phyloP scores from a whole-genome alignment of 2,113 vertebrate species.

The Rhineura floridana region DNA sequence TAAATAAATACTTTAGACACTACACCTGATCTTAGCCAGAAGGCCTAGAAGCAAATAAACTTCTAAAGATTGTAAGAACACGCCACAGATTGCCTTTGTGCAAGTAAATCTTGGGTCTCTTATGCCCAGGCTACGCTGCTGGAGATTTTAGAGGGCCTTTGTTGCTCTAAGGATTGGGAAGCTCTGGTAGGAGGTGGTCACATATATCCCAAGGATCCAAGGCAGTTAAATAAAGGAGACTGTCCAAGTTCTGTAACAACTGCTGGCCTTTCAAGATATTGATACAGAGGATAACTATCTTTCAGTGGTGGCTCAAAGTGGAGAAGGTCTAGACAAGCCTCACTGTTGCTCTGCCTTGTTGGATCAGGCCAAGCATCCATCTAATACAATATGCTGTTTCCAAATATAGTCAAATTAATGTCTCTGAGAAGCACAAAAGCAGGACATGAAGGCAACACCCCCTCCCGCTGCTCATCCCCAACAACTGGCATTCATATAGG shows the following conservation, averaged over 20 bases:
- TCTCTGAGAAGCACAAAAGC: no score
- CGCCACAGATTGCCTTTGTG: background rate
- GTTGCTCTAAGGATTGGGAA: background rate
- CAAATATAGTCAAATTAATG: no score
- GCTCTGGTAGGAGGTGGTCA: background rate
- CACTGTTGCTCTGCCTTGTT: background rate
- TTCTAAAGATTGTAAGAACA: background rate
- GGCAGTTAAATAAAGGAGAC: background rate
- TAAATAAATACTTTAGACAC: no score
- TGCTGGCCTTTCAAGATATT: background rate
- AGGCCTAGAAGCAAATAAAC: no score
- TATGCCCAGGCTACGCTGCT: background rate
- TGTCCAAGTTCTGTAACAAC: no score
- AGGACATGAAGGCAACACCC: no score
- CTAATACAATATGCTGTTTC: no score
- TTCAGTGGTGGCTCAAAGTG: background rate
- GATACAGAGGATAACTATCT: background rate
- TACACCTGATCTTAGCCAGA: no score
- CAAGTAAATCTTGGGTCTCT: background rate
- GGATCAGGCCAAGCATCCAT: no score
- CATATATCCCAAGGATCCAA: background rate
- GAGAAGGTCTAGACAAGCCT: background rate
- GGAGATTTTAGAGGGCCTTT: background rate
- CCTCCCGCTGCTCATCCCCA: background rate
- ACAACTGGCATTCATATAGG: background rate